Base-by-base conservation (phyloP, 2,113 vertebrate genomes). In the Solenodon paradoxus region DNA sequence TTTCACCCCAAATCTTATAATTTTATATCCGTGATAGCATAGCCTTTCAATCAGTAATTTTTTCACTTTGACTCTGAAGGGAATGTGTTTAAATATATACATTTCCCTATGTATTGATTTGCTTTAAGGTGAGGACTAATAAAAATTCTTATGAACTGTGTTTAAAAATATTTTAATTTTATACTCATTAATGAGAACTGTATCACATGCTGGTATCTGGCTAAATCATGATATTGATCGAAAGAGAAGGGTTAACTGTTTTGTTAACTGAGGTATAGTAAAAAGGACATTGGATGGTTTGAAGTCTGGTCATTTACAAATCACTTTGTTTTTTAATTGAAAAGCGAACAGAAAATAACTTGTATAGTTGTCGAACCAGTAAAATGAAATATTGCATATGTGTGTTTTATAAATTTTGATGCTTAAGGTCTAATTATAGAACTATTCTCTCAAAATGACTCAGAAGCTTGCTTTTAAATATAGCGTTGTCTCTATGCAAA, bases 121-220 rank as follows among this genome's bases (percentile, higher is more conserved):
- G 16, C 22, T 74, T 91, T 80, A 75, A 82, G 83, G 12, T 63
- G 30, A 32, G 13, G 61, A 63, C 26, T 63, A 63, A 28, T 63
- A 63, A 28, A 28, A 63, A 32, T 32, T 63, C 30, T 32, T 26
- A 63, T 63, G 61, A 63, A 11, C 12, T 82, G 22, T 79, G 4
- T 81, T 94, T 92, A 68, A 80, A 90, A 77, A 35, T 87, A 63
- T 66, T 95, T 95, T 82, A 77, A 77, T 88, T 95, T 38, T 49
- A 30, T 51, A 89, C 9, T 57, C 51, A 90, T 78, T 40, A 92
- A 16, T 94, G 55, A 94, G 53, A 96, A 77, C 92, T 64, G 2
- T 84, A 47, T 26, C 4, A 90, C 74, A 35, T 71, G 61, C 35
- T 95, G 30, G 30, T 78, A 77, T 49, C 5, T 96, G 86, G 32